A percentile compares a stretch with the other conserved stretches of the same genome.
These are phyloP conservation scores for Latheticus oryzae DNA, from an alignment of 2,888 invertebrate species.

Conservation along the genomic window DNA sequence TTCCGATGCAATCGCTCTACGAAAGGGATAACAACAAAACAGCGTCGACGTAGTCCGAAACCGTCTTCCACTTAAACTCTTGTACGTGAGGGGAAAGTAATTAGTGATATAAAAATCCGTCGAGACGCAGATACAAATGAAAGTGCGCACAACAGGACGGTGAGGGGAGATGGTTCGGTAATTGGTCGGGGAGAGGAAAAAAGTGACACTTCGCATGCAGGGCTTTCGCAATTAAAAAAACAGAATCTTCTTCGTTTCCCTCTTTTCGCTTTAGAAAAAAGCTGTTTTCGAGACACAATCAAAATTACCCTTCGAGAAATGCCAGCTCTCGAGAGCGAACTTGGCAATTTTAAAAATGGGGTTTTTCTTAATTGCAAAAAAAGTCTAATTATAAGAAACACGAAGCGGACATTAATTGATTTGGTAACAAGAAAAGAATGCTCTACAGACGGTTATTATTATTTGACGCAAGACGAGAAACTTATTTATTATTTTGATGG, in stretches of 20 bases:
- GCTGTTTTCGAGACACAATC: constrained; percentile 59
- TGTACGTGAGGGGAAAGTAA: constrained; percentile 65
- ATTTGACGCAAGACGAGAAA: constrained; percentile 53
- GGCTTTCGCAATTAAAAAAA: constrained; percentile 62
- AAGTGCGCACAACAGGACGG: constrained; percentile 54
- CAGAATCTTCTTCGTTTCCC: constrained; percentile 48
- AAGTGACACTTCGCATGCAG: constrained; percentile 63
- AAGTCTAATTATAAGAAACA: constrained; percentile 65
- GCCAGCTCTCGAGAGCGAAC: constrained; percentile 49
- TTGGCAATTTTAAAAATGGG: constrained; percentile 65
- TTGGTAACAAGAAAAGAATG: constrained; percentile 64
- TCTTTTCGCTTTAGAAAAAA: constrained; percentile 46
- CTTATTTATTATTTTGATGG: constrained; percentile 61
- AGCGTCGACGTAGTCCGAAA: constrained; percentile 28
- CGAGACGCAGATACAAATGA: constrained; percentile 65
- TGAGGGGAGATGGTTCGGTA: constrained; percentile 42
- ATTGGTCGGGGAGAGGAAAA: constrained; percentile 59
- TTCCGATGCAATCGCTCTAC: constrained; percentile 20
- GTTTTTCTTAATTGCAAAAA: constrained; percentile 63
- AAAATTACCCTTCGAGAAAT: constrained; percentile 62
- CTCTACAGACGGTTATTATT: constrained; percentile 53
- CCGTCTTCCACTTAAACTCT: constrained; percentile 46
- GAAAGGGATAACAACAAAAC: constrained; percentile 36
- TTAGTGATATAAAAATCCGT: constrained; percentile 67
- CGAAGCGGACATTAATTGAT: constrained; percentile 64